Evolutionary conservation across 2,797 vertebrate genomes (phyloP).

Genomic region (Acrossocheilus fasciatus): DNA sequence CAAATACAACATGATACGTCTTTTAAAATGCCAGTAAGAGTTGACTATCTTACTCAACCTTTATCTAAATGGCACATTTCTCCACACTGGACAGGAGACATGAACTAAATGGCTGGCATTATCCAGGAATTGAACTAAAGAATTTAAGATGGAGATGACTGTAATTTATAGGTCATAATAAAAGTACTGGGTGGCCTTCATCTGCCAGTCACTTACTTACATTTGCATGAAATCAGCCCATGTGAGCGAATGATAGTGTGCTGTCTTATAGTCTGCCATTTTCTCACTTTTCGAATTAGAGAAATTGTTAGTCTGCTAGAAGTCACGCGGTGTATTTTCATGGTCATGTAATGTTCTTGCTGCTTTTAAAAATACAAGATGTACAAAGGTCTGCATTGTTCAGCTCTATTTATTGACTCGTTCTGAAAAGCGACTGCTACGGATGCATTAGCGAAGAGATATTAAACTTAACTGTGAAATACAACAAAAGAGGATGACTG

Average conservation of each 20-base stretch:
- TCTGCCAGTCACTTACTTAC: background rate
- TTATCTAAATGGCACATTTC: constrained; percentile 7
- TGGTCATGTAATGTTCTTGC: constrained; percentile 4
- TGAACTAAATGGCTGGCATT: background rate
- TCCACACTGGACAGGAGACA: background rate
- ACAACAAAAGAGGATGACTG: background rate
- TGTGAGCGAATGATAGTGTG: background rate
- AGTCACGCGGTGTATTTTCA: constrained; percentile 2
- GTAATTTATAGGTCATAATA: background rate
- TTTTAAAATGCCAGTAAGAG: constrained; percentile 25
- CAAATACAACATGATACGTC: background rate
- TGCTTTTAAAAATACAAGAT: constrained; percentile 8
- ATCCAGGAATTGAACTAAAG: background rate
- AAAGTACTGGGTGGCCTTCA: background rate
- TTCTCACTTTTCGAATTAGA: background rate
- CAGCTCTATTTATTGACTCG: background rate
- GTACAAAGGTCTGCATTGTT: constrained; percentile 37
- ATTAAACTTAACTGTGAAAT: background rate
- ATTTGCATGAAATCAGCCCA: background rate
- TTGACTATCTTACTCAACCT: background rate
- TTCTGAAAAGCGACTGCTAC: background rate
- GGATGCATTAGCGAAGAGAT: background rate
- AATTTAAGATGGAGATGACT: background rate
- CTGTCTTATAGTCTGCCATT: background rate
- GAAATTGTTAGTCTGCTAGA: background rate